Conservation (phyloP, 2,888 invertebrate genomes). For the Eueremaeus valkanovi region DNA sequence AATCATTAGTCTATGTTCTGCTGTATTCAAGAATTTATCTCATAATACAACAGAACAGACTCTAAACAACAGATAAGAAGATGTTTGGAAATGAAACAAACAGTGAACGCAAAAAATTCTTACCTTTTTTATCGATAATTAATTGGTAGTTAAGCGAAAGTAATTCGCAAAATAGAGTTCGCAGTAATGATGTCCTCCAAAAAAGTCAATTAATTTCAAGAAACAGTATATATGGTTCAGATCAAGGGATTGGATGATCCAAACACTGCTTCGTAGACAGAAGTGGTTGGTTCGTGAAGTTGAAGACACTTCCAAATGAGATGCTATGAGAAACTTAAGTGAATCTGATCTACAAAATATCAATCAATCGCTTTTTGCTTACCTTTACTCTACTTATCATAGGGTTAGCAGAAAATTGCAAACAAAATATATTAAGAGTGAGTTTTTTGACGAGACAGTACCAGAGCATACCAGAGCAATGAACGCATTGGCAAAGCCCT, state of each 20-base stretch:
- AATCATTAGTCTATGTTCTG: neutral
- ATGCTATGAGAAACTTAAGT: neutral
- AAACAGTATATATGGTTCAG: neutral
- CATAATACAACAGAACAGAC: neutral
- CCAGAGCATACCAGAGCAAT: neutral
- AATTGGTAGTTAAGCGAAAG: slow-evolving; percentile 15
- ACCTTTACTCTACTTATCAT: neutral
- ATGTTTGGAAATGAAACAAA: neutral
- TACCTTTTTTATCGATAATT: slow-evolving; percentile 17
- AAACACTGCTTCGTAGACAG: too few relatives aligned
- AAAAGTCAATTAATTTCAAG: neutral
- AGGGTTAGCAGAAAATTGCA: neutral
- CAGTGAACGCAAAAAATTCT: neutral
- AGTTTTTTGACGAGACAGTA: neutral
- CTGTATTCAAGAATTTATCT: slow-evolving; percentile 1
- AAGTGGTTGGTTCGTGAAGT: neutral
- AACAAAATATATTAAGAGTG: neutral
- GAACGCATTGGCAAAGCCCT: neutral
- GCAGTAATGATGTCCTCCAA: neutral
- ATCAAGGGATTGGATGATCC: neutral
- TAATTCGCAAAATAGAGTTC: slow-evolving; percentile 9
- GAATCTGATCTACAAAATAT: neutral
- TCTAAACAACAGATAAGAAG: neutral
- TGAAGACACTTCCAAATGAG: neutral
- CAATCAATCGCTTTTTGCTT: neutral